These are phyloP conservation scores for Zaprionus ornatus DNA, from an alignment of 1,140 invertebrate species.

Conservation along the genomic window DNA sequence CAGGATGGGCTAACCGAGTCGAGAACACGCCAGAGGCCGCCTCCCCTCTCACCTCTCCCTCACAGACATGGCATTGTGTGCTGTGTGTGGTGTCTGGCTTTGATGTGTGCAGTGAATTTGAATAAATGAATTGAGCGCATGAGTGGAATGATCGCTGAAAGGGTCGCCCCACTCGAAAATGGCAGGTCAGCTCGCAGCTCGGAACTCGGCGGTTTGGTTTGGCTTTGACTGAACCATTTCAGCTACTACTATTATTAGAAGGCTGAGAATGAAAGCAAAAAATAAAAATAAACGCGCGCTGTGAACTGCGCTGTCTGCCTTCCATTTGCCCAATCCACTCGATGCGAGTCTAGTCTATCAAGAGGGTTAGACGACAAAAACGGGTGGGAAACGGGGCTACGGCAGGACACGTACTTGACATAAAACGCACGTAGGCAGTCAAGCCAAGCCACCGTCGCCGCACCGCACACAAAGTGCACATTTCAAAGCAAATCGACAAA, in stretches of 20 bases:
- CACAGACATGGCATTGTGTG: constrained; percentile 4
- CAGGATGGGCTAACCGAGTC: constrained; percentile 35
- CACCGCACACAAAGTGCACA: constrained; percentile 40
- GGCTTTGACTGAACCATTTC: constrained; percentile 24
- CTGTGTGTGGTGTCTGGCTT: constrained; percentile 50
- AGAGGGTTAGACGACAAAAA: constrained; percentile 6
- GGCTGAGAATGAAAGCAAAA: constrained; percentile 2
- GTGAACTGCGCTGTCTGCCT: constrained; percentile 7
- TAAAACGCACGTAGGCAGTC: constrained; percentile 63
- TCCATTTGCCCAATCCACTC: constrained; percentile 1
- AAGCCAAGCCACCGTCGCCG: constrained; percentile 16
- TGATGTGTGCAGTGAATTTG: constrained; percentile 69
- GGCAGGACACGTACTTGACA: constrained; percentile 66
- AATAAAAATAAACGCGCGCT: constrained; percentile 1
- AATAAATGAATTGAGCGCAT: constrained; percentile 68
- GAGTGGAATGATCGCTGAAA: constrained; percentile 70
- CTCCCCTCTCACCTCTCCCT: neutral
- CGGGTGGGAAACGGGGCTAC: constrained; percentile 6
- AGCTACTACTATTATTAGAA: constrained; percentile 33
- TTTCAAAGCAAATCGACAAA: constrained; percentile 44
- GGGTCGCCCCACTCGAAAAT: constrained; percentile 15
- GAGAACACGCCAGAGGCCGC: constrained; percentile 16
- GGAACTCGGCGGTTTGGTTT: constrained; percentile 2
- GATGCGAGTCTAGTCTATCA: neutral
- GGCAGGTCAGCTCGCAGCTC: constrained; percentile 25